Evolutionary conservation across 2,113 vertebrate genomes (phyloP).

Genomic region (Calonectris borealis): DNA sequence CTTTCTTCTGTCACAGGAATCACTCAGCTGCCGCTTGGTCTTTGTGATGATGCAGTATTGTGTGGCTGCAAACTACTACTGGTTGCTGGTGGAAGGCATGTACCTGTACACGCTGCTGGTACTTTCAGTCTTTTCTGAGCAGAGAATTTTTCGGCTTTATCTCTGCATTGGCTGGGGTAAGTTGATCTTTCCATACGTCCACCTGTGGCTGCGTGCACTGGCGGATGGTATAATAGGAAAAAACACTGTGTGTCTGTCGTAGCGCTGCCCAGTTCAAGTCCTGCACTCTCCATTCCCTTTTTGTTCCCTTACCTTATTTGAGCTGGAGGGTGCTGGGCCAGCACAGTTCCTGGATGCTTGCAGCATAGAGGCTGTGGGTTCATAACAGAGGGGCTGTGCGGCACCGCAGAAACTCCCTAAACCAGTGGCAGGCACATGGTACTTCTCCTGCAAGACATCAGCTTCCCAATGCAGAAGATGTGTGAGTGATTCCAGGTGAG

Average conservation of each 20-base stretch:
- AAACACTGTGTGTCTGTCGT: background rate
- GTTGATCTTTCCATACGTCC: background rate
- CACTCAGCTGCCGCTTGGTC: conserved; percentile 86
- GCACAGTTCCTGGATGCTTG: background rate
- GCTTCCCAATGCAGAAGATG: background rate
- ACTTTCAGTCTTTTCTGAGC: conserved; percentile 90
- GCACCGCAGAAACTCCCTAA: background rate
- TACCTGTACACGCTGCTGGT: conserved; percentile 93
- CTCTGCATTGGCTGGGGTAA: conserved; percentile 94
- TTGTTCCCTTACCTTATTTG: background rate
- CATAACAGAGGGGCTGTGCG: fast-evolving
- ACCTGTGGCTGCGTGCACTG: background rate
- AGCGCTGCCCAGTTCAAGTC: background rate
- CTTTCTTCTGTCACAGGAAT: conserved; percentile 73
- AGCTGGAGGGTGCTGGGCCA: background rate
- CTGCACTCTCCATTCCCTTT: background rate
- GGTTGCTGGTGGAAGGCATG: conserved; percentile 95
- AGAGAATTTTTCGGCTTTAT: conserved; percentile 88
- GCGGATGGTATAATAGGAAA: background rate
- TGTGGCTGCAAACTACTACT: conserved; percentile 95
- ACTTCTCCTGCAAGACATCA: background rate
- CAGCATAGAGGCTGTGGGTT: background rate
- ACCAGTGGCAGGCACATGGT: background rate
- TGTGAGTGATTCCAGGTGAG: background rate
- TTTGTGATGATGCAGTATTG: conserved; percentile 98